phyloP scores from a whole-genome alignment of 2,113 vertebrate genomes.

The Mus pahari region DNA sequence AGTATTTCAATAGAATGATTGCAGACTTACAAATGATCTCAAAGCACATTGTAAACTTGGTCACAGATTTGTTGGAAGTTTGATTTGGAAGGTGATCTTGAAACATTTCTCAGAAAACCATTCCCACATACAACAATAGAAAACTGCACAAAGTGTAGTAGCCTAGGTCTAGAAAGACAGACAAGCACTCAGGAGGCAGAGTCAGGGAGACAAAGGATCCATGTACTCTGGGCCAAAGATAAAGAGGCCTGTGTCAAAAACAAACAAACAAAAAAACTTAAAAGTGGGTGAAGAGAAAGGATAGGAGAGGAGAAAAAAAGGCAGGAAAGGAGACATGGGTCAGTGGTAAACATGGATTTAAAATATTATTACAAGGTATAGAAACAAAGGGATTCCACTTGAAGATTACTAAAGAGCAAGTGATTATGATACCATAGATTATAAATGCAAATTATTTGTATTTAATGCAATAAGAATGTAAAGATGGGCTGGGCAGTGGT shows the following conservation, averaged over 20 bases:
- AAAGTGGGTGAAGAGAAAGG: not conserved
- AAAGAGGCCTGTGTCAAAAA: not conserved
- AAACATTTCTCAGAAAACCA: not conserved
- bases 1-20: not conserved
- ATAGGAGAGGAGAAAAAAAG: not conserved
- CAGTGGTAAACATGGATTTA: not conserved
- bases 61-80: not conserved
- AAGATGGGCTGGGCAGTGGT: not conserved
- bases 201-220: not conserved
- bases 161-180: fast-evolving
- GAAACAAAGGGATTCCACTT: not conserved
- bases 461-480: not conserved
- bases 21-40: not conserved
- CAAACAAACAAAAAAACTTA: too few species aligned
- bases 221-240: not conserved
- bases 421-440: not conserved
- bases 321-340: too few species aligned
- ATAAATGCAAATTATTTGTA: not conserved
- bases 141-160: not conserved
- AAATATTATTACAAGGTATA: not conserved
- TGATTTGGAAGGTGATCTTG: not conserved
- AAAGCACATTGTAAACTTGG: not conserved
- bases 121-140: not conserved
- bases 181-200: not conserved
- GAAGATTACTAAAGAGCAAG: not conserved